phyloP scores from a whole-genome alignment of 2,888 invertebrate genomes.

The Biston betularia region DNA sequence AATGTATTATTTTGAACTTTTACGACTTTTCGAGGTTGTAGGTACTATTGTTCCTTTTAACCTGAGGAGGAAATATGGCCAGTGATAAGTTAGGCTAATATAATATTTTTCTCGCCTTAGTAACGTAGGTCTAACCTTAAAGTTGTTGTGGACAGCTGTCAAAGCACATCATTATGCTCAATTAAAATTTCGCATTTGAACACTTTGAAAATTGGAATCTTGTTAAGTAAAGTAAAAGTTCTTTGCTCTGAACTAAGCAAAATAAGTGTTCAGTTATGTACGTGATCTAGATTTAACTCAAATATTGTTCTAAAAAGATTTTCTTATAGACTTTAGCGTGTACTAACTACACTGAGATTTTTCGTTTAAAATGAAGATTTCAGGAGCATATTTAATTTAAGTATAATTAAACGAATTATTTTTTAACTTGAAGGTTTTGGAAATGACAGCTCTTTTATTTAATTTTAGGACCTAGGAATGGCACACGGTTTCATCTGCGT shows the following conservation, averaged over 20 bases:
- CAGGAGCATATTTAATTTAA: constrained; percentile 3
- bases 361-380: constrained; percentile 6
- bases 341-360: not conserved
- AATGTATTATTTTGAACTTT: no score
- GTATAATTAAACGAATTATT: not conserved
- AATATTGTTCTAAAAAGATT: constrained; percentile 10
- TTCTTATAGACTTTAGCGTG: constrained; percentile 6
- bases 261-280: not conserved
- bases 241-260: not conserved
- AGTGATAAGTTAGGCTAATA: not conserved
- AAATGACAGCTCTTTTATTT: not conserved
- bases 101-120: not conserved
- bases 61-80: no score
- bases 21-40: no score
- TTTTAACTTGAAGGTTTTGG: not conserved
- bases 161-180: not conserved
- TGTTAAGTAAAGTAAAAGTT: constrained; percentile 1
- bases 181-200: constrained; percentile 19
- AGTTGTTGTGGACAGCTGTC: not conserved
- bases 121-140: not conserved
- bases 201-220: constrained; percentile 15
- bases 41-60: no score
- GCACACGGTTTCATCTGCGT: not conserved
- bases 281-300: constrained; percentile 5
- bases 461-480: not conserved